Percentiles rank a stretch among this genome's conserved stretches.
Conservation (phyloP, 2,888 invertebrate species). For the Acronicta leporina region DNA sequence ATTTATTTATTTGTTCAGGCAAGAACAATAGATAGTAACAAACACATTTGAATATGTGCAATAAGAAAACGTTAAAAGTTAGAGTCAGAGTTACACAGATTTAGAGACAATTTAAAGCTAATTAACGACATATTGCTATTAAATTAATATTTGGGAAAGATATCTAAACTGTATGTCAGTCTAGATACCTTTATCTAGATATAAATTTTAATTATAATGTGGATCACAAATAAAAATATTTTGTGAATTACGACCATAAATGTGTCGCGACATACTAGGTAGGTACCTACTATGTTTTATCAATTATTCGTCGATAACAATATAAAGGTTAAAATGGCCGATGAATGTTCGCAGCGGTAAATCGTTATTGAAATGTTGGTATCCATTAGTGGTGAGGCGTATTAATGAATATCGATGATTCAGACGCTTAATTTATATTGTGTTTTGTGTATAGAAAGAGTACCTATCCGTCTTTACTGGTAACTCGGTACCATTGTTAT, state of each 20-base stretch:
- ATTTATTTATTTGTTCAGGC: too few species aligned
- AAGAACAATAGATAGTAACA: too few species aligned
- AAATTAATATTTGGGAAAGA: too few species aligned
- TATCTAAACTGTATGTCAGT: too few species aligned
- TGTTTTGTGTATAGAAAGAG: conserved; percentile 5
- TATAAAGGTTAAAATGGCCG: conserved; percentile 35
- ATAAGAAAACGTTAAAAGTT: too few species aligned
- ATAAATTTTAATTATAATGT: too few species aligned
- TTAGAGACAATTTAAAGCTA: too few species aligned
- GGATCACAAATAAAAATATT: neutral
- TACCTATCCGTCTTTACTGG: neutral
- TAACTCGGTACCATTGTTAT: neutral
- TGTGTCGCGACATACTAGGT: conserved; percentile 15
- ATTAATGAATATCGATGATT: conserved; percentile 48
- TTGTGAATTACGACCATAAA: conserved; percentile 5
- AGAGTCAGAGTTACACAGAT: too few species aligned
- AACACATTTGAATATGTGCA: too few species aligned
- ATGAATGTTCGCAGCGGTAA: conserved; percentile 49
- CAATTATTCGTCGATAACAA: conserved; percentile 29
- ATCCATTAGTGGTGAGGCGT: conserved; percentile 47
- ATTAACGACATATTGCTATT: too few species aligned
- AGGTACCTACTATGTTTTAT: too few species aligned
- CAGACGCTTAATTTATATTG: conserved; percentile 24
- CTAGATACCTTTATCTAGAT: too few species aligned
- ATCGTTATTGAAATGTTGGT: conserved; percentile 51